Conservation (phyloP, 2,888 invertebrate genomes). For the Pandemis heparana region DNA sequence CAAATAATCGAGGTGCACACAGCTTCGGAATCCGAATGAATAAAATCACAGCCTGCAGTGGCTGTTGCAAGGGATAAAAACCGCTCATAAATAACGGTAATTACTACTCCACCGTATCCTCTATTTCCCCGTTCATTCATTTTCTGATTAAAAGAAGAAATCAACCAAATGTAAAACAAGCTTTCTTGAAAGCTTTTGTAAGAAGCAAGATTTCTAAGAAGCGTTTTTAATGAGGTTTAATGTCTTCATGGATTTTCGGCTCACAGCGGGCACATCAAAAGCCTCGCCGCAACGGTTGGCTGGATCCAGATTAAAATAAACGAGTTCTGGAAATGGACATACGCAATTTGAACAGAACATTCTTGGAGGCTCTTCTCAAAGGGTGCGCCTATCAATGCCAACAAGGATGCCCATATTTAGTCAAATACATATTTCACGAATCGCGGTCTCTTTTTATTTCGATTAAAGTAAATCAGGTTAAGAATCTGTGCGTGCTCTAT, state of each 20-base stretch:
- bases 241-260: conserved; percentile 52
- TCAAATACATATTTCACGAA: conserved; percentile 2
- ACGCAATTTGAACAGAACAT: conserved; percentile 59
- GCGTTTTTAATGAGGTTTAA: conserved; percentile 59
- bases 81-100: conserved; percentile 83
- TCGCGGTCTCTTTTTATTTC: conserved; percentile 22
- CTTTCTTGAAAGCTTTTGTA: conserved; percentile 47
- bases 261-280: conserved; percentile 54
- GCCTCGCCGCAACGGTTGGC: conserved; percentile 47
- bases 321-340: conserved; percentile 59
- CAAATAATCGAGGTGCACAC: conserved; percentile 79
- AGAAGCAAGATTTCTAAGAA: conserved; percentile 52
- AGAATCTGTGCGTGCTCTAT: conserved; percentile 18
- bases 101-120: conserved; percentile 62
- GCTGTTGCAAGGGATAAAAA: conserved; percentile 70
- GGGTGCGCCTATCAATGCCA: conserved; percentile 8
- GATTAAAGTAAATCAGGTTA: conserved; percentile 23
- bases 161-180: conserved; percentile 56
- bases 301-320: conserved; percentile 55
- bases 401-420: background rate
- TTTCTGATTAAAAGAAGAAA: conserved; percentile 60
- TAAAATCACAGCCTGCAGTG: conserved; percentile 82
- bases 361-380: conserved; percentile 20
- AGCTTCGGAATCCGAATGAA: conserved; percentile 75
- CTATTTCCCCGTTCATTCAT: conserved; percentile 60